These are phyloP conservation scores for Panorpa germanica DNA, from an alignment of 2,888 invertebrate genomes.

Conservation along the genomic window DNA sequence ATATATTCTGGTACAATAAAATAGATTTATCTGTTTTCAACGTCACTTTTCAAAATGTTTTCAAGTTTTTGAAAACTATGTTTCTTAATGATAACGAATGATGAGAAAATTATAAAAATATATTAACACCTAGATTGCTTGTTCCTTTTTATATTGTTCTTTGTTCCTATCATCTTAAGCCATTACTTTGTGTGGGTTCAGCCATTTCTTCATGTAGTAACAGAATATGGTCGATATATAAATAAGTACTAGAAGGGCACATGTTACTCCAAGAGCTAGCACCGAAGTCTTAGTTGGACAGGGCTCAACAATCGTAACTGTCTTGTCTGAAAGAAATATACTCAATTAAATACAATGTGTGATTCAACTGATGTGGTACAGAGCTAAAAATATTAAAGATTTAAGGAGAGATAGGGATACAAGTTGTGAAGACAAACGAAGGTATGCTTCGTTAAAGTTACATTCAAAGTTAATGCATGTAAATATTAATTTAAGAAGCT, in stretches of 20 bases:
- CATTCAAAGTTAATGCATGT: not conserved
- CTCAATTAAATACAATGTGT: conserved; percentile 2
- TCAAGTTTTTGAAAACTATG: too few relatives aligned
- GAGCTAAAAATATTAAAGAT: conserved; percentile 5
- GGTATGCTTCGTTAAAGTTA: not conserved
- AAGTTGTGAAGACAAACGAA: conserved; percentile 2
- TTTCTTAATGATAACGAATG: too few relatives aligned
- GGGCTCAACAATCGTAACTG: conserved; percentile 75
- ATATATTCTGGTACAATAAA: too few relatives aligned
- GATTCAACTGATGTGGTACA: conserved; percentile 2
- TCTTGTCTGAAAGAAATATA: conserved; percentile 47
- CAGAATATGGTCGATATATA: conserved; percentile 85
- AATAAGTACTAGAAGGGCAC: conserved; percentile 70
- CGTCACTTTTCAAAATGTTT: too few relatives aligned
- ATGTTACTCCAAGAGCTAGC: conserved; percentile 76
- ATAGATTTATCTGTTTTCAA: too few relatives aligned
- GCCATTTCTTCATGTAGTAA: conserved; percentile 86
- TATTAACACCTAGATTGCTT: too few relatives aligned
- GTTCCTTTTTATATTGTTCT: too few relatives aligned
- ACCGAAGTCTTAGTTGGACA: conserved; percentile 86
- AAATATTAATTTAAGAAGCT: too few relatives aligned
- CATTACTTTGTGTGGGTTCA: conserved; percentile 67
- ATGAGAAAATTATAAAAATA: too few relatives aligned
- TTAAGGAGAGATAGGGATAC: not conserved
- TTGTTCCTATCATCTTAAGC: too few relatives aligned